These are phyloP conservation scores for Ceratina australensis DNA, from an alignment of 1,140 invertebrate genomes.

Conservation along the genomic window DNA sequence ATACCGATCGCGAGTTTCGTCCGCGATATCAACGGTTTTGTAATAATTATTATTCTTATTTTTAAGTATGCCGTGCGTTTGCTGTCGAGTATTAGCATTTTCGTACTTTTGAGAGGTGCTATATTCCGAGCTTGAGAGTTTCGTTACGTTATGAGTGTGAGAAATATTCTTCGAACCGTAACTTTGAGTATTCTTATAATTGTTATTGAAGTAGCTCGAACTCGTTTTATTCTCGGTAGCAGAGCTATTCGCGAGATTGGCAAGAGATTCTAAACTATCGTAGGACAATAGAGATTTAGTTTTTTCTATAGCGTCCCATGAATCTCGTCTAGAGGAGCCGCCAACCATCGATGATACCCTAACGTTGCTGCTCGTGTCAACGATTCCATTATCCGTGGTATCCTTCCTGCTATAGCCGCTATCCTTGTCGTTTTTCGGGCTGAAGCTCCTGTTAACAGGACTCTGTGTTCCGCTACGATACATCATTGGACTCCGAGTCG, in stretches of 20 bases:
- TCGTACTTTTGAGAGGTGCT: constrained; percentile 64
- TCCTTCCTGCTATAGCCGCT: constrained; percentile 67
- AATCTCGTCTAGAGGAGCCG: constrained; percentile 83
- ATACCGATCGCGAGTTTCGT: constrained; percentile 79
- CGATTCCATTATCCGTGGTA: constrained; percentile 75
- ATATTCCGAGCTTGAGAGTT: constrained; percentile 69
- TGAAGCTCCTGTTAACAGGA: constrained; percentile 73
- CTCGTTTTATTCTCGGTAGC: constrained; percentile 25
- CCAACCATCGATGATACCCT: constrained; percentile 84
- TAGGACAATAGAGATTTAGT: constrained; percentile 86
- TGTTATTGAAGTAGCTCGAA: constrained; percentile 32
- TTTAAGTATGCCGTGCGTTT: constrained; percentile 75
- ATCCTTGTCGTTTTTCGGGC: constrained; percentile 77
- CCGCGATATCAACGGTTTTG: constrained; percentile 77
- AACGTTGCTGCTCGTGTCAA: constrained; percentile 86
- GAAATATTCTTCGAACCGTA: constrained; percentile 63
- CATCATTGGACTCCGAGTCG: constrained; percentile 66
- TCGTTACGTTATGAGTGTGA: constrained; percentile 61
- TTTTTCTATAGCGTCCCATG: constrained; percentile 90
- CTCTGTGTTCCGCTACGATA: constrained; percentile 62
- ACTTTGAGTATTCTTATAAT: constrained; percentile 67
- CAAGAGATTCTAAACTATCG: constrained; percentile 84
- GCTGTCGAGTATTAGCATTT: constrained; percentile 55
- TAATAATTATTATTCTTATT: constrained; percentile 77
- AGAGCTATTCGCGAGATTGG: constrained; percentile 82